Conservation (phyloP, 2,113 vertebrate genomes). For the Hemibagrus wyckioides region DNA sequence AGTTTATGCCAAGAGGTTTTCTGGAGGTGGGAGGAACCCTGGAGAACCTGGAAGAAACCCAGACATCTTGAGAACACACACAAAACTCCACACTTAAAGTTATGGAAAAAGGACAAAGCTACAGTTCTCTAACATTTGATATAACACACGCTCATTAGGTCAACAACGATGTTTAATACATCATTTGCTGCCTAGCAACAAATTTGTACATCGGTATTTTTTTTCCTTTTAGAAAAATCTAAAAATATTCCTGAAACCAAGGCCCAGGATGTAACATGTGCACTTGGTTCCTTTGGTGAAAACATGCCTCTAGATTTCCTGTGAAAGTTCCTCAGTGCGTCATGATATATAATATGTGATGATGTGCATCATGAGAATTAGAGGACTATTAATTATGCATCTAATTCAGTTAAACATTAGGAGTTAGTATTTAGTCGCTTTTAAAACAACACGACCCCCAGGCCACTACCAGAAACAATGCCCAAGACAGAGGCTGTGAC, state of each 20-base stretch:
- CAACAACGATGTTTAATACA: neutral
- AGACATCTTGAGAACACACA: neutral
- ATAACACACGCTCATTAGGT: neutral
- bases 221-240: too few species aligned
- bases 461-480: too few species aligned
- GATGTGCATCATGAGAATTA: neutral
- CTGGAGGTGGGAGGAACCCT: neutral
- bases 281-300: neutral
- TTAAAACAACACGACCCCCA: too few species aligned
- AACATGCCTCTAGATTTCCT: neutral
- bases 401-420: neutral
- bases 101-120: neutral
- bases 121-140: neutral
- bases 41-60: neutral
- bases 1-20: neutral
- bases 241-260: neutral
- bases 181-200: neutral
- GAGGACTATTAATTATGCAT: too few species aligned
- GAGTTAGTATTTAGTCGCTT: neutral
- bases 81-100: neutral
- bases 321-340: neutral
- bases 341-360: neutral
- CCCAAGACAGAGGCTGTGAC: too few species aligned
- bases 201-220: too few species aligned
- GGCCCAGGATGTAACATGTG: neutral